Evolutionary conservation across 2,888 invertebrate genomes (phyloP).

Genomic region (Metacarcinus magister): DNA sequence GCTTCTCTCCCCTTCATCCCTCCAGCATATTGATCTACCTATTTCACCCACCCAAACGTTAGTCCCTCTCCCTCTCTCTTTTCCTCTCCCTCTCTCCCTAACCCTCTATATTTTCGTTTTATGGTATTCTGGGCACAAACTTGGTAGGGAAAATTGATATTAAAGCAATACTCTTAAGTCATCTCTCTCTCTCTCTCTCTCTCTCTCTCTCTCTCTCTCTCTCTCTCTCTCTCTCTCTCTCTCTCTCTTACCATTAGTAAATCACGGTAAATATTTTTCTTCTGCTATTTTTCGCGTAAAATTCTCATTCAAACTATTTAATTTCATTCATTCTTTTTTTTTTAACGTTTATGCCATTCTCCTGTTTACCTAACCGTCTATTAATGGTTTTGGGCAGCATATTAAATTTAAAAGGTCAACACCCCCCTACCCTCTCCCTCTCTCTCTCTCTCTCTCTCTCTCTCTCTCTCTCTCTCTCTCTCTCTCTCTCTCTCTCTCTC

Average conservation of each 20-base stretch:
- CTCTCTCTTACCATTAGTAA: neutral
- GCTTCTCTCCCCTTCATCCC: slow-evolving; percentile 3
- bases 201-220: slow-evolving; percentile 44
- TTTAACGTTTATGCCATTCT: neutral
- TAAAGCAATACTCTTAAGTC: neutral
- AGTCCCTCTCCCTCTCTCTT: neutral
- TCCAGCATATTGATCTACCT: neutral
- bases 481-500: no score
- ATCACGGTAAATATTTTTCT: neutral
- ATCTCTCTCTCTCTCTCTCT: slow-evolving; percentile 27
- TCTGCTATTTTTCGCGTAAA: neutral
- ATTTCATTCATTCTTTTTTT: no score
- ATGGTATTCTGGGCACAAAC: neutral
- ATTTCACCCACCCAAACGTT: neutral
- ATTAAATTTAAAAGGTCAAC: neutral
- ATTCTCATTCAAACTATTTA: neutral
- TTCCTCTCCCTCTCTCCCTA: neutral
- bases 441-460: neutral
- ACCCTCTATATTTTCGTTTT: neutral
- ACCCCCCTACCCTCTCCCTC: neutral
- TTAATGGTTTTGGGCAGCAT: neutral
- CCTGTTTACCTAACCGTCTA: neutral
- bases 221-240: slow-evolving; percentile 21
- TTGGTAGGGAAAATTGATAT: neutral
- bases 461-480: neutral